Evolutionary conservation across 2,888 invertebrate species (phyloP).

Genomic region (Dorcus hopei): DNA sequence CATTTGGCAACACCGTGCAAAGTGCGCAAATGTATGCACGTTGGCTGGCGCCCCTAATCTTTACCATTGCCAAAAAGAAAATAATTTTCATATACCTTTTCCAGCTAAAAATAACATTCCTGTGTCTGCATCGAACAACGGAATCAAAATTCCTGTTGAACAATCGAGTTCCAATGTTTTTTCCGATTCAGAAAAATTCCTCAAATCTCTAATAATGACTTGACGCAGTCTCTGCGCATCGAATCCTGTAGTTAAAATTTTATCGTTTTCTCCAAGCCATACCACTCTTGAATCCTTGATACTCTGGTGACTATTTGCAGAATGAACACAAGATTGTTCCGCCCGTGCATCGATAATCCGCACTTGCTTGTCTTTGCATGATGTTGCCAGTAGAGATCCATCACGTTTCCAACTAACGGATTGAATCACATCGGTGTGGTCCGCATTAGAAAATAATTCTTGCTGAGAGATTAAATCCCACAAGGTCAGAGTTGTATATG

Average conservation of each 20-base stretch:
- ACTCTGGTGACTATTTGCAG: constrained; percentile 79
- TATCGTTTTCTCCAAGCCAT: constrained; percentile 83
- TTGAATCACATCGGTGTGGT: constrained; percentile 83
- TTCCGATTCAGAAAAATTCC: constrained; percentile 74
- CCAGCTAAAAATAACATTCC: constrained; percentile 94
- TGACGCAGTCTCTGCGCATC: constrained; percentile 83
- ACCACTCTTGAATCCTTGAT: constrained; percentile 89
- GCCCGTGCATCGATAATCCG: constrained; percentile 81
- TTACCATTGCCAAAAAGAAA: too few species aligned
- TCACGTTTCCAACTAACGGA: constrained; percentile 88
- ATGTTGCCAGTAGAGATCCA: constrained; percentile 77
- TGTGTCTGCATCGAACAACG: constrained; percentile 89
- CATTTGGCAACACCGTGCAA: too few species aligned
- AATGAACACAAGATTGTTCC: constrained; percentile 57
- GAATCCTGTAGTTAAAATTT: constrained; percentile 87
- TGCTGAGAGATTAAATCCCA: constrained; percentile 85
- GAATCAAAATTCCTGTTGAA: constrained; percentile 88
- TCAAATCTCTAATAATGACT: constrained; percentile 82
- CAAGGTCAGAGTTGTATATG: constrained; percentile 75
- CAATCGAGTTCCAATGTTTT: constrained; percentile 80
- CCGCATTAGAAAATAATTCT: constrained; percentile 68
- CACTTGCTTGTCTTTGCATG: constrained; percentile 88
- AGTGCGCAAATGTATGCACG: too few species aligned
- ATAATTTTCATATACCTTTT: constrained; percentile 56
- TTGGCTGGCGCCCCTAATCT: too few species aligned